These are phyloP conservation scores for Dryas iulia DNA, from an alignment of 1,140 invertebrate genomes.

Conservation along the genomic window DNA sequence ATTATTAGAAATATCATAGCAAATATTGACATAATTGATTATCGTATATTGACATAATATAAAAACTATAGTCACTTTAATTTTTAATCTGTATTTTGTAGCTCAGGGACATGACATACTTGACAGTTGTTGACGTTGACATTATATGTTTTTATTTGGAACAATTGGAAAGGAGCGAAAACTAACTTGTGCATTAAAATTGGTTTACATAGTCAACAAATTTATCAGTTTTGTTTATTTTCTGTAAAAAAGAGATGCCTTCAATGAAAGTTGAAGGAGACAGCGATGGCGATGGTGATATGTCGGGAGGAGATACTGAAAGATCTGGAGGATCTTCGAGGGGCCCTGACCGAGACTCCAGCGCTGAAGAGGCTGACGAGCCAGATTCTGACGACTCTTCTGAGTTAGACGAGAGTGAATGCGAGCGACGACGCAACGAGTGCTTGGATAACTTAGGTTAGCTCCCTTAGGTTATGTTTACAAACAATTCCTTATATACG, in stretches of 20 bases:
- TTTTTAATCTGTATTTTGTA: background rate
- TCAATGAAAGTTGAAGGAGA: conserved; percentile 82
- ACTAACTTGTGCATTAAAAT: conserved; percentile 1
- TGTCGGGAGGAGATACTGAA: conserved; percentile 84
- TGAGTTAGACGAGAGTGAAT: conserved; percentile 96
- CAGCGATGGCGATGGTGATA: conserved; percentile 81
- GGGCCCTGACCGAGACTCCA: conserved; percentile 84
- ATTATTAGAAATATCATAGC: no score
- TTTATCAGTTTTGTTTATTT: background rate
- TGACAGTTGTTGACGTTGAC: conserved; percentile 32
- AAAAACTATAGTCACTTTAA: background rate
- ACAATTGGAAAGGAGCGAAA: conserved; percentile 43
- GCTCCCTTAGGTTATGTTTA: conserved; percentile 74
- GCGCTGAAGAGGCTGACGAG: conserved; percentile 86
- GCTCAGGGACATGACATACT: background rate
- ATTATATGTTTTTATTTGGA: conserved; percentile 38
- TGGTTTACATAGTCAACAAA: background rate
- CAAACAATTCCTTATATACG: conserved; percentile 53
- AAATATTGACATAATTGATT: no score
- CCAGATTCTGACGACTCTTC: conserved; percentile 89
- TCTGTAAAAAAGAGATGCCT: conserved; percentile 52
- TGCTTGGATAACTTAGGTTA: conserved; percentile 90
- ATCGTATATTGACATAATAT: no score
- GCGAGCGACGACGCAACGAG: conserved; percentile 89
- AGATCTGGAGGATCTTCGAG: conserved; percentile 82